Evolutionary conservation across 2,113 vertebrate genomes (phyloP).

Genomic region (Tonatia bakeri): DNA sequence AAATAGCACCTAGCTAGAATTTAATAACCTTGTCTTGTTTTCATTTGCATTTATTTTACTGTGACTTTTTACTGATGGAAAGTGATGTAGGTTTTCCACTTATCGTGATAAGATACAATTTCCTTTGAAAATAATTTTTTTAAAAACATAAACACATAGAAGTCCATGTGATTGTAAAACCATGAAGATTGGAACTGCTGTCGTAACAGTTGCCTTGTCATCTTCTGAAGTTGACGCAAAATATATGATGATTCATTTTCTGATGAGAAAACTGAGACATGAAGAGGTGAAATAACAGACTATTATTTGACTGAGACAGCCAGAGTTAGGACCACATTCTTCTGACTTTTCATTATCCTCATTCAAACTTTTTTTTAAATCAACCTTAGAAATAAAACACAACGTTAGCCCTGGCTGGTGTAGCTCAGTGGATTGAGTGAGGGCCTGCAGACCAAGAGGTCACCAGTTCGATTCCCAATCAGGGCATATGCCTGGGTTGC

Average conservation of each 20-base stretch:
- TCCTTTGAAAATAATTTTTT: background rate
- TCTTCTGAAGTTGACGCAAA: background rate
- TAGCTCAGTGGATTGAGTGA: too few relatives aligned
- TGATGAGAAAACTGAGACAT: background rate
- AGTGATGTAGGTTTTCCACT: background rate
- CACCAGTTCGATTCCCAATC: too few relatives aligned
- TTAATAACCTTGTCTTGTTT: background rate
- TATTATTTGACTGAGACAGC: background rate
- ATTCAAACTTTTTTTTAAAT: background rate
- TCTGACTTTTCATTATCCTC: background rate
- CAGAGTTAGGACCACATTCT: background rate
- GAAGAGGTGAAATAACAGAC: background rate
- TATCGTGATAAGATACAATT: background rate
- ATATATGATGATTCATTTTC: background rate
- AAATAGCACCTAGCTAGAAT: background rate
- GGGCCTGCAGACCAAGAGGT: too few relatives aligned
- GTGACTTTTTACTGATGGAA: background rate
- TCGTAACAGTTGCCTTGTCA: background rate
- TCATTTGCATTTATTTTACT: slow-evolving; percentile 5
- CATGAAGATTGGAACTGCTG: background rate
- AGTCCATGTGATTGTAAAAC: background rate
- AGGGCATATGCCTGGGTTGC: too few relatives aligned
- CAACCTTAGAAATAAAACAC: background rate
- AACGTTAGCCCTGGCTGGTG: background rate
- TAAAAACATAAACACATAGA: background rate